A percentile compares a stretch with the other conserved stretches of the same genome.
Evolutionary conservation across 1,140 invertebrate species (phyloP).

Genomic region (Cephus cinctus): DNA sequence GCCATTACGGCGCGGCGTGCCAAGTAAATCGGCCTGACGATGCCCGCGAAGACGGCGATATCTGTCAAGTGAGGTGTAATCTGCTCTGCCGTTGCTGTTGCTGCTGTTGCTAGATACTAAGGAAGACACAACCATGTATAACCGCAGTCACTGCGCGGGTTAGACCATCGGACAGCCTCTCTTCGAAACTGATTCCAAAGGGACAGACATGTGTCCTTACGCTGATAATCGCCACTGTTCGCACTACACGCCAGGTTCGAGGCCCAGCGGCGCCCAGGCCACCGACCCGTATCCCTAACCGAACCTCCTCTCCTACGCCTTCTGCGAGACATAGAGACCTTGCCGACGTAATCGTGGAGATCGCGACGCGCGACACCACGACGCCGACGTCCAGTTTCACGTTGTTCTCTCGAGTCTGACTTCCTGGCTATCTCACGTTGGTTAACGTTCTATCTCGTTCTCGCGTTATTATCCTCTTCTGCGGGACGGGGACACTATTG

Average conservation of each 20-base stretch:
- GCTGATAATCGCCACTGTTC: conserved; percentile 10
- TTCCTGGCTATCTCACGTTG: too few species aligned
- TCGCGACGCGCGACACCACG: too few species aligned
- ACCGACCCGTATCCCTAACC: conserved; percentile 36
- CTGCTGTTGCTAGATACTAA: too few species aligned
- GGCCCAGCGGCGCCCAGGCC: conserved; percentile 28
- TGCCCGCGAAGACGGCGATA: conserved; percentile 5
- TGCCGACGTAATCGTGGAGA: too few species aligned
- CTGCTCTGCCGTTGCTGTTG: too few species aligned
- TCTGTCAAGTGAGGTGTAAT: conserved; percentile 5
- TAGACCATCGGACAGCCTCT: neutral
- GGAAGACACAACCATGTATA: too few species aligned
- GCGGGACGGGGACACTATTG: conserved; percentile 1
- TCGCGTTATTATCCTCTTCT: neutral
- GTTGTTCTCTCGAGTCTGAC: too few species aligned
- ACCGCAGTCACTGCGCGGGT: too few species aligned
- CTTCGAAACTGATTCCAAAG: conserved; percentile 1
- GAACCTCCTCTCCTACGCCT: conserved; percentile 35
- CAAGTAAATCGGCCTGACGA: conserved; percentile 36
- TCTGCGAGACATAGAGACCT: too few species aligned
- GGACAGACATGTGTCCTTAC: conserved; percentile 13
- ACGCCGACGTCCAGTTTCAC: too few species aligned
- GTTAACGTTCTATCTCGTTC: too few species aligned
- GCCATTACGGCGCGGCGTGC: conserved; percentile 44
- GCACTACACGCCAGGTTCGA: conserved; percentile 14